A percentile compares a stretch with the other conserved stretches of the same genome.
phyloP scores from a whole-genome alignment of 2,888 invertebrate genomes.

The Frankliniella intonsa region DNA sequence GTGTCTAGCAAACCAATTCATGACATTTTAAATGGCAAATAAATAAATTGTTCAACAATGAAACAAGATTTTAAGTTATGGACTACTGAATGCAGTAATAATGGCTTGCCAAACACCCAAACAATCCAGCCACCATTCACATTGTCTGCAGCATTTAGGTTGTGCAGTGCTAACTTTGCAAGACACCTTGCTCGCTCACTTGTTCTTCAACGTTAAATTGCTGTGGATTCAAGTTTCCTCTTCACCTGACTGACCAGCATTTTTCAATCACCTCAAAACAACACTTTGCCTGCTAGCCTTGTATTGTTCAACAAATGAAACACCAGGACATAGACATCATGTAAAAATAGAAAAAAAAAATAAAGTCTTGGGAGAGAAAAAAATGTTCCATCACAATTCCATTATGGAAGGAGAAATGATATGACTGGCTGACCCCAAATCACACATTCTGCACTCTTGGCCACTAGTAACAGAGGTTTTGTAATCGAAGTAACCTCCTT shows the following conservation, averaged over 20 bases:
- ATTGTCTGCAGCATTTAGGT: conserved; percentile 38
- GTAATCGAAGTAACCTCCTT: not conserved
- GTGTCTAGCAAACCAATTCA: conserved; percentile 6
- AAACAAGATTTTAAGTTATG: not conserved
- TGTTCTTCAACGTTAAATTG: not conserved
- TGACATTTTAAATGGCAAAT: not conserved
- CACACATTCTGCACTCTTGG: conserved; percentile 43
- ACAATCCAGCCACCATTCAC: conserved; percentile 36
- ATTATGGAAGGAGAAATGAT: not conserved
- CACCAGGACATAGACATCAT: not conserved
- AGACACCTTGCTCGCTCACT: conserved; percentile 6
- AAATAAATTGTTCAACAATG: not conserved
- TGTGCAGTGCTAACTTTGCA: conserved; percentile 7
- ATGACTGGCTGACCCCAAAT: conserved; percentile 38
- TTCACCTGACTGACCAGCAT: conserved; percentile 33
- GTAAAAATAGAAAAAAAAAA: conserved; percentile 15
- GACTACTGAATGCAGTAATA: not conserved
- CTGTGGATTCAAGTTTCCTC: conserved; percentile 17
- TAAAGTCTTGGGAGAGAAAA: not conserved
- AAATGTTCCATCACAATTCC: conserved; percentile 2
- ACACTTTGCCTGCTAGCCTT: not conserved
- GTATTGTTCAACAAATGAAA: not conserved
- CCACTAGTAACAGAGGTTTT: conserved; percentile 35
- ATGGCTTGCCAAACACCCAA: conserved; percentile 14
- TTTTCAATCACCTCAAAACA: conserved; percentile 32